A percentile compares a stretch with the other conserved stretches of the same genome.
Evolutionary conservation across 2,113 vertebrate genomes (phyloP).

Genomic region (Lagopus muta): DNA sequence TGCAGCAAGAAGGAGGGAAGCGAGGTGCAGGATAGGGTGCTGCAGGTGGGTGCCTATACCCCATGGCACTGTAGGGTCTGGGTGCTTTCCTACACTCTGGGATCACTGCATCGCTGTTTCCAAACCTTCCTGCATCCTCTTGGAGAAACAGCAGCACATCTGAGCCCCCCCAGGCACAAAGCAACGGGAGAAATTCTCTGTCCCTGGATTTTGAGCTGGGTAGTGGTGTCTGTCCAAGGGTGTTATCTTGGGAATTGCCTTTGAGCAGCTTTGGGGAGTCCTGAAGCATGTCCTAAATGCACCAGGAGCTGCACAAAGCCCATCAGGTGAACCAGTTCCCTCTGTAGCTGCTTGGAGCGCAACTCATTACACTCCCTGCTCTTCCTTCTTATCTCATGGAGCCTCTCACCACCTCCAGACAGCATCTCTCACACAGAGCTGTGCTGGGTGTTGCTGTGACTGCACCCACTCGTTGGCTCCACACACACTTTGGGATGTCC

Average conservation of each 20-base stretch:
- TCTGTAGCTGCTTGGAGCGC: not conserved
- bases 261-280: not conserved
- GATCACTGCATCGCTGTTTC: fast-evolving
- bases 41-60: not conserved
- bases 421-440: not conserved
- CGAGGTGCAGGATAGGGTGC: not conserved
- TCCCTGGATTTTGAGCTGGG: not conserved
- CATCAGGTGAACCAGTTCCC: fast-evolving
- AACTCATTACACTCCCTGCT: not conserved
- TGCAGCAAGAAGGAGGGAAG: not conserved
- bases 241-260: fast-evolving
- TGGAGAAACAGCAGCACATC: not conserved
- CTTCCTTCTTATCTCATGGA: not conserved
- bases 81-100: not conserved
- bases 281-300: not conserved
- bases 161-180: not conserved
- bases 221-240: not conserved
- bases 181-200: not conserved
- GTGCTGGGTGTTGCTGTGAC: not conserved
- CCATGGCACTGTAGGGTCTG: not conserved
- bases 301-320: not conserved
- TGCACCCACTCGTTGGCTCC: not conserved
- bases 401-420: not conserved
- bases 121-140: not conserved
- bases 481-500: no score